Evolutionary conservation across 2,888 invertebrate genomes (phyloP), one percentile per base, ranked within the genome.

Genomic region (Apotomis capreana): DNA sequence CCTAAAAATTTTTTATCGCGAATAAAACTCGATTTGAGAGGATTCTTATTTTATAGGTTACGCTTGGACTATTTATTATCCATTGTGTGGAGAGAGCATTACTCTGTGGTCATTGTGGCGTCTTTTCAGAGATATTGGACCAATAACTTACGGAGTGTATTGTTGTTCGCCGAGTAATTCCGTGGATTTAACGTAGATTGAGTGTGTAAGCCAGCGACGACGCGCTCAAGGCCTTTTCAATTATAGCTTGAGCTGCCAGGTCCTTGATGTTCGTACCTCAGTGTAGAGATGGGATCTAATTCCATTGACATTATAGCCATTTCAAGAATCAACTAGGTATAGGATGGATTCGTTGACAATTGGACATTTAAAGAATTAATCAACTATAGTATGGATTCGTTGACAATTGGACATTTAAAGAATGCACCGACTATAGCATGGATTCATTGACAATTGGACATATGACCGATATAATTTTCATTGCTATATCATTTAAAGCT

Each of bases 41-140:
- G 67, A 67, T 61, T 71, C 67, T 72, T 68, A 59, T 58, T 72
- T 72, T 72, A 72, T 72, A 62, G 71, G 71, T 44, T 67, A 61
- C 61, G 67, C 57, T 57, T 37, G 36, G 79, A 79, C 82, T 84
- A 86, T 87, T 86, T 86, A 85, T 86, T 81, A 81, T 79, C 87
- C 78, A 87, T 88, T 89, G 87, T 88, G 79, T 73, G 72, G 76
- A 36, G 57, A 58, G 67, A 78, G 80, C 81, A 79, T 79, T 80
- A 80, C 76, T 74, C 59, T 59, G 74, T 69, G 78, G 81, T 81
- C 83, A 84, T 84, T 87, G 87, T 85, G 78, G 78, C 62, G 70
- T 74, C 85, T 82, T 85, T 89, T 88, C 87, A 88, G 74, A 81
- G 83, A 85, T 90, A 90, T 89, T 89, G 87, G 81, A 78, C 84